These are phyloP conservation scores for Anoplopoma fimbria DNA, from an alignment of 2,113 vertebrate species.

Conservation along the genomic window DNA sequence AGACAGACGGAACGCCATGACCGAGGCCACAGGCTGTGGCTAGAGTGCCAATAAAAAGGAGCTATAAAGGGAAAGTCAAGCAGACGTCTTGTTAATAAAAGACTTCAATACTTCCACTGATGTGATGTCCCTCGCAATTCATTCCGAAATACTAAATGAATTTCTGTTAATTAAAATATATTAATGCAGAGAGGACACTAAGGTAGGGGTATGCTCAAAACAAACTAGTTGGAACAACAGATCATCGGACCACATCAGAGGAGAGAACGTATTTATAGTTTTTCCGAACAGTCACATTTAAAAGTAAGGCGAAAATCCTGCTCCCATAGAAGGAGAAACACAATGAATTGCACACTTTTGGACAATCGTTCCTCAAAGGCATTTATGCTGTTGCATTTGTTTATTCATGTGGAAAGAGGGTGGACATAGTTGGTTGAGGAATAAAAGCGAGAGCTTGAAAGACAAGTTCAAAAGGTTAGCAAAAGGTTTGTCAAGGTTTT, in stretches of 20 bases:
- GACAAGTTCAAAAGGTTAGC: background rate
- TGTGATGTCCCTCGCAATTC: constrained; percentile 27
- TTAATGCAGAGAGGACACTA: constrained; percentile 12
- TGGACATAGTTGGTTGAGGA: constrained; percentile 7
- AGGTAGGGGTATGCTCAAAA: constrained; percentile 1
- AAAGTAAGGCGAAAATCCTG: background rate
- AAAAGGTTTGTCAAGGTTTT: constrained; percentile 13
- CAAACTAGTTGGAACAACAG: constrained; percentile 6
- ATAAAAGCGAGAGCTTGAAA: background rate
- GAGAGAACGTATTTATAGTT: background rate
- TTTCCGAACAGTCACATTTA: constrained; percentile 6
- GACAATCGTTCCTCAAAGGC: constrained; percentile 14
- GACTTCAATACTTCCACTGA: constrained; percentile 37
- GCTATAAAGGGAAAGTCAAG: constrained; percentile 59
- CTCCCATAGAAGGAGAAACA: background rate
- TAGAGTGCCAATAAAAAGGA: constrained; percentile 58
- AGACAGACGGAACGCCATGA: constrained; percentile 63
- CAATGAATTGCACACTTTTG: background rate
- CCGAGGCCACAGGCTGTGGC: constrained; percentile 66
- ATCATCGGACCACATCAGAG: constrained; percentile 29
- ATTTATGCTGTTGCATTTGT: constrained; percentile 3
- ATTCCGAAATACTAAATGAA: constrained; percentile 34
- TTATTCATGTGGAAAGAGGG: background rate
- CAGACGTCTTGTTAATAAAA: constrained; percentile 68
- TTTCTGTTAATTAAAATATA: constrained; percentile 46